Evolutionary conservation across 2,113 vertebrate genomes (phyloP).

Genomic region (Neogale vison): DNA sequence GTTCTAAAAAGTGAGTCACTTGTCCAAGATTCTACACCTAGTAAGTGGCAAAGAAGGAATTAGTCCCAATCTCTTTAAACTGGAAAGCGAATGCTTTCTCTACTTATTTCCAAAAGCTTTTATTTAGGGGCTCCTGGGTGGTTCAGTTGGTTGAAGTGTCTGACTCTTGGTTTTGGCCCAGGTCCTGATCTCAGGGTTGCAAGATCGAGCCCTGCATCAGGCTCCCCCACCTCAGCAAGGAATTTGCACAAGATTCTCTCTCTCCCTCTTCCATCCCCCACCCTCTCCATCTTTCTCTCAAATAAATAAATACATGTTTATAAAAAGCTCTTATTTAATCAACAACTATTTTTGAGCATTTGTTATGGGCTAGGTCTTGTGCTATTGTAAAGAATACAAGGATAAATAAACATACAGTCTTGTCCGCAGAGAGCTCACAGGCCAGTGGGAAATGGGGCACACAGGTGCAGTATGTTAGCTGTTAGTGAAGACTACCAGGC

Average conservation of each 20-base stretch:
- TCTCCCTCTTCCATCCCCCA: too few species aligned
- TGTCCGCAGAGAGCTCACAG: background rate
- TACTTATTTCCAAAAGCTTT: background rate
- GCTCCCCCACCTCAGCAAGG: too few species aligned
- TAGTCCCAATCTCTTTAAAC: background rate
- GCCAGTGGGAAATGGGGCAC: background rate
- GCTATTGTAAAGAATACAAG: background rate
- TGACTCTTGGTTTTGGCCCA: background rate
- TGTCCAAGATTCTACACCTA: background rate
- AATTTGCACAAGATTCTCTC: too few species aligned
- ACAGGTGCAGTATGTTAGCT: background rate
- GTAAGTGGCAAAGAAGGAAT: background rate
- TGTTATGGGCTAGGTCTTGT: background rate
- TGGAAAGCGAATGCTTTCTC: background rate
- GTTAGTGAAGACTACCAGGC: accelerated
- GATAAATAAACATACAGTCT: background rate
- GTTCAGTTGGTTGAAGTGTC: background rate
- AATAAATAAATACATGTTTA: background rate
- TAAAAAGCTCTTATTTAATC: background rate
- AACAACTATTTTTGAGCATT: background rate
- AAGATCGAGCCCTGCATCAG: background rate
- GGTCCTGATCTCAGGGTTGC: background rate
- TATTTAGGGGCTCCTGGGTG: background rate
- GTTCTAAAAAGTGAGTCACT: background rate
- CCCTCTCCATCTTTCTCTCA: too few species aligned